These are phyloP conservation scores for Pseudomyrmex flavicornis DNA, from an alignment of 1,140 invertebrate genomes.

Conservation along the genomic window DNA sequence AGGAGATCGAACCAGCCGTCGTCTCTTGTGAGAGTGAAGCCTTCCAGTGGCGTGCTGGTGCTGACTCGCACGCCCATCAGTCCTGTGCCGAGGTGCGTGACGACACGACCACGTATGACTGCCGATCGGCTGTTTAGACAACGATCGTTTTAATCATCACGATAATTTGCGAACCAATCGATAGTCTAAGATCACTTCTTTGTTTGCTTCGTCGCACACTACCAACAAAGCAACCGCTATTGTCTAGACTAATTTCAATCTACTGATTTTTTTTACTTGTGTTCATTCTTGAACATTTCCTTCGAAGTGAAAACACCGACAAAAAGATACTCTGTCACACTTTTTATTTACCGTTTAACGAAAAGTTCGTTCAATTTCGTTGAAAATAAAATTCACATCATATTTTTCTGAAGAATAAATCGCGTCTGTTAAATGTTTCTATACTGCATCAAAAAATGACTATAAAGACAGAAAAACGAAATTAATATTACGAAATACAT, in stretches of 20 bases:
- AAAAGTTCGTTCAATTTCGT: no score
- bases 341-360: not conserved
- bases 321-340: conserved; percentile 42
- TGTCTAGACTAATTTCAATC: conserved; percentile 74
- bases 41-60: conserved; percentile 94
- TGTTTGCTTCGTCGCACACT: conserved; percentile 64
- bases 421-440: no score
- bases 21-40: conserved; percentile 96
- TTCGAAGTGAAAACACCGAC: conserved; percentile 19
- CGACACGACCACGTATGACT: conserved; percentile 96
- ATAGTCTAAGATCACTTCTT: conserved; percentile 58
- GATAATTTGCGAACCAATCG: not conserved
- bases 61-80: conserved; percentile 97
- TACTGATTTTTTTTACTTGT: conserved; percentile 76
- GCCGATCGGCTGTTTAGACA: conserved; percentile 93
- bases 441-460: no score
- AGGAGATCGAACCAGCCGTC: conserved; percentile 98
- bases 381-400: no score
- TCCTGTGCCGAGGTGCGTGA: conserved; percentile 95
- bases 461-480: no score
- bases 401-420: no score
- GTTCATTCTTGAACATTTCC: conserved; percentile 52
- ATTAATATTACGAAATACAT: no score
- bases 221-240: conserved; percentile 71
- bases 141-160: conserved; percentile 61